Conservation (phyloP, 2,888 invertebrate genomes). For the Amiota communis region DNA sequence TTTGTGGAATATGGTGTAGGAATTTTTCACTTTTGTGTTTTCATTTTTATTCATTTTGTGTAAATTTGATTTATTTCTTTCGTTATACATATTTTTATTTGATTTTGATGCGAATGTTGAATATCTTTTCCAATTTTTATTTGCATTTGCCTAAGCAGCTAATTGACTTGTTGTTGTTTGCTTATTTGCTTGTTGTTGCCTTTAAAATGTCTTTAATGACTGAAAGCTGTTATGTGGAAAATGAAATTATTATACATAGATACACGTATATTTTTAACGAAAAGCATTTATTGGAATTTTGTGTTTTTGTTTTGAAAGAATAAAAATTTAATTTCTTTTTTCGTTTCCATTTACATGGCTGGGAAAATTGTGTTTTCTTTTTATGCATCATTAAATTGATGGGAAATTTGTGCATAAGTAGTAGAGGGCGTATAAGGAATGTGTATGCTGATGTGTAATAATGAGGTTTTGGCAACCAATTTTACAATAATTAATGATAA, state of each 20-base stretch:
- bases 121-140: not conserved
- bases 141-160: slow-evolving; percentile 12
- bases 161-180: slow-evolving; percentile 7
- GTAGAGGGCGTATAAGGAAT: too few relatives aligned
- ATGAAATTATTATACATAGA: too few relatives aligned
- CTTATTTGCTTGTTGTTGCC: not conserved
- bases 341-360: not conserved
- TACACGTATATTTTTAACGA: not conserved
- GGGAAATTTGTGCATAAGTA: too few relatives aligned
- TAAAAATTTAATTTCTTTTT: not conserved
- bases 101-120: too few relatives aligned
- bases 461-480: too few relatives aligned
- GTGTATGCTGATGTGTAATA: too few relatives aligned
- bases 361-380: not conserved
- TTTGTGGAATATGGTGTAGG: slow-evolving; percentile 47
- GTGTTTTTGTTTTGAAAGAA: not conserved
- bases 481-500: too few relatives aligned
- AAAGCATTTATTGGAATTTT: not conserved
- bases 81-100: not conserved
- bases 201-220: not conserved
- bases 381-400: too few relatives aligned
- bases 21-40: not conserved
- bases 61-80: slow-evolving; percentile 11
- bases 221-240: not conserved
- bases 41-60: slow-evolving; percentile 13